Conservation (phyloP, 1,140 invertebrate genomes). For the Piezodorus guildinii region DNA sequence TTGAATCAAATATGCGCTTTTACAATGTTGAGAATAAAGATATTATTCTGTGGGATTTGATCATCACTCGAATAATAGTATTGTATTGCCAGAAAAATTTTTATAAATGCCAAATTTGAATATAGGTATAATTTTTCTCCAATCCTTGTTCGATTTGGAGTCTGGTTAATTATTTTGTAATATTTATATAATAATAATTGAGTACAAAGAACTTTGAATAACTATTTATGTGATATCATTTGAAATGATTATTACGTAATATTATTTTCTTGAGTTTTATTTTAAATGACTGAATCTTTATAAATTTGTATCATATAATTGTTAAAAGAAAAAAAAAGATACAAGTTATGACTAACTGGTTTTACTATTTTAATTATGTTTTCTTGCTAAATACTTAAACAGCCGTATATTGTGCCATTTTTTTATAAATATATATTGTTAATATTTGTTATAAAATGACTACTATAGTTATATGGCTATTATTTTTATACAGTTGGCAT, state of each 20-base stretch:
- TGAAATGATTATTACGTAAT: constrained; percentile 9
- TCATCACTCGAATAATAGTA: background rate
- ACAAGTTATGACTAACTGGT: background rate
- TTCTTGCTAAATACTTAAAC: constrained; percentile 14
- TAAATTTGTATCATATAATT: constrained; percentile 15
- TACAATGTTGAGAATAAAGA: background rate
- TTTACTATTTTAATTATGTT: constrained; percentile 17
- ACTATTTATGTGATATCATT: constrained; percentile 16
- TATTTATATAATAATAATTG: constrained; percentile 15
- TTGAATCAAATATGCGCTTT: constrained; percentile 7
- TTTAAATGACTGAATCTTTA: constrained; percentile 14
- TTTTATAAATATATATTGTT: constrained; percentile 22
- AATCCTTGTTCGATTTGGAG: background rate
- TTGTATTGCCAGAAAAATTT: background rate
- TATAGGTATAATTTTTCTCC: constrained; percentile 6
- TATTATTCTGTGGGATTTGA: background rate
- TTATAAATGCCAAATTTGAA: constrained; percentile 12
- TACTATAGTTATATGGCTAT: constrained; percentile 17
- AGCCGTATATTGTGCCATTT: constrained; percentile 21
- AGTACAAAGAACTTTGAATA: constrained; percentile 12
- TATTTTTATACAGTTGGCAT: constrained; percentile 18
- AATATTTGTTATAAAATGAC: constrained; percentile 17
- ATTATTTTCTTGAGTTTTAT: constrained; percentile 10
- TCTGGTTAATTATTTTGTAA: constrained; percentile 8
- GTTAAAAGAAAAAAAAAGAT: background rate